phyloP scores from a whole-genome alignment of 2,888 invertebrate species.

The Sesia bembeciformis region DNA sequence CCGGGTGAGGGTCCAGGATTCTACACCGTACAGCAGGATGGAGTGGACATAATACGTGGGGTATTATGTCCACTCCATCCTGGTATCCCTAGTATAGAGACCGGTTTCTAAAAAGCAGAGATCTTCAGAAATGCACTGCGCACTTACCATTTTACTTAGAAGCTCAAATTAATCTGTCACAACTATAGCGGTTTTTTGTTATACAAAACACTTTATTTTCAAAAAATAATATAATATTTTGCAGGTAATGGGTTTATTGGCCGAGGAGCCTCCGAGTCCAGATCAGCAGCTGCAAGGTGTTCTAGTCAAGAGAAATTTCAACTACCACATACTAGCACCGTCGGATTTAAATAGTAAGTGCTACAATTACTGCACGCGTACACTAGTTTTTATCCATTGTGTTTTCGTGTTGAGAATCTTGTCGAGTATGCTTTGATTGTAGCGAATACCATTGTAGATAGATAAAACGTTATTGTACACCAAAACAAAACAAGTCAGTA shows the following conservation, averaged over 20 bases:
- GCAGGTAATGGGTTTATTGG: slow-evolving; percentile 90
- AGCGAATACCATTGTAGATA: no score
- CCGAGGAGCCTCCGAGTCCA: slow-evolving; percentile 85
- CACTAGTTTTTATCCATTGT: no score
- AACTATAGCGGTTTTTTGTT: not conserved
- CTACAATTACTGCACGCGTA: not conserved
- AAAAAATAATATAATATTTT: not conserved
- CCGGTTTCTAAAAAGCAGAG: no score
- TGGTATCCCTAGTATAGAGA: not conserved
- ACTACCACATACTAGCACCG: slow-evolving; percentile 95
- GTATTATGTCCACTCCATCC: not conserved
- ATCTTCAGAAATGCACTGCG: not conserved
- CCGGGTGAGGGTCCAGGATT: no score
- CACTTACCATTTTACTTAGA: not conserved
- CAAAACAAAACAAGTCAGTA: no score
- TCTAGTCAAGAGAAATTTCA: slow-evolving; percentile 97
- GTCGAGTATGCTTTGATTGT: no score
- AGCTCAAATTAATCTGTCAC: not conserved
- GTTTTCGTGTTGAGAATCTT: not conserved
- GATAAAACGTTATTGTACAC: no score
- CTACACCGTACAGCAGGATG: not conserved
- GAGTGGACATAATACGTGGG: not conserved
- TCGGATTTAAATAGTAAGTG: slow-evolving; percentile 88
- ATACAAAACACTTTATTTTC: not conserved
- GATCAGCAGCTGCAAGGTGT: slow-evolving; percentile 91